phyloP scores from a whole-genome alignment of 2,888 invertebrate species.

The Rhagonycha lutea region DNA sequence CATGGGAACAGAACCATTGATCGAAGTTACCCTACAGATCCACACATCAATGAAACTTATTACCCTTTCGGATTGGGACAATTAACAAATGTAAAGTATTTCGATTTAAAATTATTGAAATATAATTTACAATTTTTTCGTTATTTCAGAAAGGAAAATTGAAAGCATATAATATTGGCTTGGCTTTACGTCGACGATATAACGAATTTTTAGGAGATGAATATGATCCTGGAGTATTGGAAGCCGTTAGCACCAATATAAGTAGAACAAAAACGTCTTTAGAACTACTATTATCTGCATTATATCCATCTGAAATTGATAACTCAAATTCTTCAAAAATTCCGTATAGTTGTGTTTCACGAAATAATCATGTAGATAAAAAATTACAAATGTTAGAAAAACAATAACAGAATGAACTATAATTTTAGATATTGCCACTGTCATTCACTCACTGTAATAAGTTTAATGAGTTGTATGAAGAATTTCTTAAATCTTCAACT shows the following conservation, averaged over 20 bases:
- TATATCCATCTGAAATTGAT: conserved; percentile 65
- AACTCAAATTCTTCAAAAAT: conserved; percentile 58
- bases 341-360: conserved; percentile 36
- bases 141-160: conserved; percentile 40
- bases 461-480: background rate
- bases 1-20: conserved; percentile 81
- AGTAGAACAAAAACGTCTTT: conserved; percentile 75
- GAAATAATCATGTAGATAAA: background rate
- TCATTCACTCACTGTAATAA: background rate
- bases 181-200: conserved; percentile 66
- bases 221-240: conserved; percentile 60
- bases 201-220: conserved; percentile 59
- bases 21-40: conserved; percentile 71
- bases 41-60: conserved; percentile 64
- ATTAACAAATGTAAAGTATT: conserved; percentile 67
- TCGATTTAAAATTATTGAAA: background rate
- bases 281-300: conserved; percentile 66
- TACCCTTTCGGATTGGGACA: conserved; percentile 79
- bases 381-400: background rate
- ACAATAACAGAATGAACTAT: background rate
- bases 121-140: background rate
- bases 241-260: conserved; percentile 70
- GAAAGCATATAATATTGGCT: conserved; percentile 62
- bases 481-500: background rate
- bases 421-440: background rate